phyloP scores from a whole-genome alignment of 2,113 vertebrate genomes.

The Boleophthalmus pectinirostris region DNA sequence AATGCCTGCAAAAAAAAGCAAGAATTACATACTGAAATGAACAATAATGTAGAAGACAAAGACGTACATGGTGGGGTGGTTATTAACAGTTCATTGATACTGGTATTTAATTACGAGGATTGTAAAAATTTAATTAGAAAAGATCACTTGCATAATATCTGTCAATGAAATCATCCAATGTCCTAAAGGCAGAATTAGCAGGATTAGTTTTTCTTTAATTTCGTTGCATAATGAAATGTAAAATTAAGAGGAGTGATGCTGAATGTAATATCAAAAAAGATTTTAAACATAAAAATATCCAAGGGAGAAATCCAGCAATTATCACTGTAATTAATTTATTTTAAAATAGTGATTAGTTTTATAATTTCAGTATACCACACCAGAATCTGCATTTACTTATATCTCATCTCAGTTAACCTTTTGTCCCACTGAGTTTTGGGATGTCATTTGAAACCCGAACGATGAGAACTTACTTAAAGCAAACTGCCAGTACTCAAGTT shows the following conservation, averaged over 20 bases:
- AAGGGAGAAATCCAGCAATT: too few relatives aligned
- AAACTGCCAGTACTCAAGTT: too few relatives aligned
- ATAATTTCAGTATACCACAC: too few relatives aligned
- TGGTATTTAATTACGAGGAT: not conserved
- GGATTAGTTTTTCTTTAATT: not conserved
- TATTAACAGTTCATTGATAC: not conserved
- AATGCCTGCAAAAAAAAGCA: constrained; percentile 26
- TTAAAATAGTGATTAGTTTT: too few relatives aligned
- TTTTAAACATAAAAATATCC: too few relatives aligned
- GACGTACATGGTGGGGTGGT: not conserved
- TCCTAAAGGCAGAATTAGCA: not conserved
- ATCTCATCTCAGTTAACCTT: too few relatives aligned
- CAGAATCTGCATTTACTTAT: too few relatives aligned
- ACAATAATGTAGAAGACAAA: not conserved
- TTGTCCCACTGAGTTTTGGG: too few relatives aligned
- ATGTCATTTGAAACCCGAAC: too few relatives aligned
- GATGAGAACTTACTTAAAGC: too few relatives aligned
- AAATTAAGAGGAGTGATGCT: not conserved
- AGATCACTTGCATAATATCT: not conserved
- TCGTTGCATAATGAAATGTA: not conserved
- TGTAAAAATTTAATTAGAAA: not conserved
- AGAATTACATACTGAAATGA: constrained; percentile 11
- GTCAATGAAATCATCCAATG: not conserved
- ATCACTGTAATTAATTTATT: too few relatives aligned
- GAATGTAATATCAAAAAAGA: not conserved